Conservation (phyloP, 1,140 invertebrate species). For the Proales similis region DNA sequence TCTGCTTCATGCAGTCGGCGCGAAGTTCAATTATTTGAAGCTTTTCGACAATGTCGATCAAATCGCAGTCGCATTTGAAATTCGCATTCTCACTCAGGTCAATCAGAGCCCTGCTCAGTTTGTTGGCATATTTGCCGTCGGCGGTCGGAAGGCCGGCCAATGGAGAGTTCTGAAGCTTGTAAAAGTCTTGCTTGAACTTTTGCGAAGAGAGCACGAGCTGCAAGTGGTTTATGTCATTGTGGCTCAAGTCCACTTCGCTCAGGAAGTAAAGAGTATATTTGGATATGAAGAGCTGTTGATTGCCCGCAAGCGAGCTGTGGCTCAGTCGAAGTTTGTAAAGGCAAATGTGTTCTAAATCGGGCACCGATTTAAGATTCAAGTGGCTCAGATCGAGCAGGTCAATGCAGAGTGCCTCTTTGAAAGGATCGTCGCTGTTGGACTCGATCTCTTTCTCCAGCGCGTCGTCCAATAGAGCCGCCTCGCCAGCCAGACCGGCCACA, state of each 20-base stretch:
- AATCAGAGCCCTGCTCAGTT: constrained; percentile 17
- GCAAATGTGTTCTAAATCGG: constrained; percentile 18
- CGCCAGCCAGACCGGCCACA: constrained; percentile 1
- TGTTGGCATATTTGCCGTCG: not conserved
- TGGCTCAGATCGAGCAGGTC: not conserved
- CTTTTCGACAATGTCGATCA: too few relatives aligned
- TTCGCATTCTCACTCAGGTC: not conserved
- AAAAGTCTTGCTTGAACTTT: constrained; percentile 31
- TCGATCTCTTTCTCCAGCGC: too few relatives aligned
- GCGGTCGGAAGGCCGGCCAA: not conserved
- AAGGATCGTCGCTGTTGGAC: not conserved
- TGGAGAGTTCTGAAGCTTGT: constrained; percentile 8
- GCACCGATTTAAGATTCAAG: not conserved
- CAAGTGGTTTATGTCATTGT: not conserved
- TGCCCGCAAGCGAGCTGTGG: not conserved
- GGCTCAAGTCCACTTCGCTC: not conserved
- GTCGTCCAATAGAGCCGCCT: constrained; percentile 9
- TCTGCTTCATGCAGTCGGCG: too few relatives aligned
- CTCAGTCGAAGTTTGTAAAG: constrained; percentile 1
- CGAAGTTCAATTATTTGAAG: too few relatives aligned
- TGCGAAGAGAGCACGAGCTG: not conserved
- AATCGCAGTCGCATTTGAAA: constrained; percentile 24
- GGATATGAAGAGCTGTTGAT: constrained; percentile 2
- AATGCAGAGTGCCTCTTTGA: constrained; percentile 15
- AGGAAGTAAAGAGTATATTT: constrained; percentile 12